These are phyloP conservation scores for Pinctada fucata DNA, from an alignment of 2,888 invertebrate species.

Conservation along the genomic window DNA sequence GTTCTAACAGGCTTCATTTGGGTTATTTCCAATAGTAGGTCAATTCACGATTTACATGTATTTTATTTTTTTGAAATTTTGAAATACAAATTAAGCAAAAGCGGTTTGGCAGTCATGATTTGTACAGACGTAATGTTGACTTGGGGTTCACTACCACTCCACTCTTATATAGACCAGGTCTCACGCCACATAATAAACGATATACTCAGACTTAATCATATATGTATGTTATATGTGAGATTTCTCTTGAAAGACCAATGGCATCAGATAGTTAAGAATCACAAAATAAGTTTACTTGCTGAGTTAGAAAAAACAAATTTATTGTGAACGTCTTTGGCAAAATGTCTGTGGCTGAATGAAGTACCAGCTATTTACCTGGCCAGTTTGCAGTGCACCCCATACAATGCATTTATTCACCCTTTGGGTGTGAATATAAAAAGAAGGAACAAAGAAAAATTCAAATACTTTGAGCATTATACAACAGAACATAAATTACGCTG, in stretches of 20 bases:
- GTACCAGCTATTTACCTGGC: constrained; percentile 1
- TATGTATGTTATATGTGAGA: constrained; percentile 15
- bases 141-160: too few relatives aligned
- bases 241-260: constrained; percentile 46
- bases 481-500: neutral
- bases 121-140: neutral
- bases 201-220: too few relatives aligned
- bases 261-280: constrained; percentile 34
- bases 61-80: neutral
- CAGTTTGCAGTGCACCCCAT: constrained; percentile 1
- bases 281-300: constrained; percentile 28
- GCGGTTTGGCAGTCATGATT: neutral
- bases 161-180: too few relatives aligned
- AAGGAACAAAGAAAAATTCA: constrained; percentile 9
- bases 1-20: constrained; percentile 5
- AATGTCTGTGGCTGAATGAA: constrained; percentile 4
- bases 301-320: constrained; percentile 4
- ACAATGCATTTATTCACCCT: constrained; percentile 4
- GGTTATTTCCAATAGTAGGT: neutral
- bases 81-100: neutral
- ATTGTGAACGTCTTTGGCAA: constrained; percentile 30
- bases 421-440: constrained; percentile 7
- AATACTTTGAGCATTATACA: neutral
- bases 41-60: too few relatives aligned
- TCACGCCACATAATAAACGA: too few relatives aligned